These are phyloP conservation scores for Lepisosteus oculatus DNA, from an alignment of 2,113 vertebrate genomes.

Conservation along the genomic window DNA sequence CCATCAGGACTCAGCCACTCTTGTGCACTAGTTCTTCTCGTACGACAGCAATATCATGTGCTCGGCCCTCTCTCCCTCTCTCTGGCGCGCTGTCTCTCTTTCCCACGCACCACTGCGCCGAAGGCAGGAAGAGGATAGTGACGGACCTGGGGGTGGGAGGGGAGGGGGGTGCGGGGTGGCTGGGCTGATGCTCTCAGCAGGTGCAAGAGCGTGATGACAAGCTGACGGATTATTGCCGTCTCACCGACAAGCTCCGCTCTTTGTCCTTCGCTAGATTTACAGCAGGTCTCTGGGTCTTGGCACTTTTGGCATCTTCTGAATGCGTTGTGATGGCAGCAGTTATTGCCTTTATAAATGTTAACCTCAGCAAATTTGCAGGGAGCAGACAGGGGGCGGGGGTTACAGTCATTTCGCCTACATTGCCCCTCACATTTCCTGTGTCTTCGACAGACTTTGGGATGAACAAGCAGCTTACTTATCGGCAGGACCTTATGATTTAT, in stretches of 20 bases:
- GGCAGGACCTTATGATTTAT: too few species aligned
- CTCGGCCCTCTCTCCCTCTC: not conserved
- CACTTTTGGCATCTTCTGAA: constrained; percentile 1
- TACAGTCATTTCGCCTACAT: too few species aligned
- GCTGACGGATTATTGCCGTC: constrained; percentile 2
- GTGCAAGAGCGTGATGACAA: constrained; percentile 13
- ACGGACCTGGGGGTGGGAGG: not conserved
- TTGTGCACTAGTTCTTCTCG: too few species aligned
- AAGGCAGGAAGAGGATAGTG: too few species aligned
- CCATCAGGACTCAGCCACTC: too few species aligned
- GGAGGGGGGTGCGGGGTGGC: not conserved
- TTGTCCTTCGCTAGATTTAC: constrained; percentile 18
- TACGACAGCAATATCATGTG: too few species aligned
- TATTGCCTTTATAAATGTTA: not conserved
- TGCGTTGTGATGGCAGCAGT: not conserved
- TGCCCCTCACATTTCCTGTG: too few species aligned
- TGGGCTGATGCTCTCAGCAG: constrained; percentile 1
- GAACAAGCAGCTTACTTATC: too few species aligned
- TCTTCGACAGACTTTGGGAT: too few species aligned
- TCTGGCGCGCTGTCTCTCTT: not conserved
- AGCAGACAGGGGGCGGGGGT: too few species aligned
- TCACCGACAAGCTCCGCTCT: constrained; percentile 18
- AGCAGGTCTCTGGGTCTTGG: not conserved
- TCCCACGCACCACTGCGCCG: not conserved
- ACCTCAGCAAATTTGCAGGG: too few species aligned